Evolutionary conservation across 2,797 vertebrate genomes (phyloP).

Genomic region (Cyprinella venusta): DNA sequence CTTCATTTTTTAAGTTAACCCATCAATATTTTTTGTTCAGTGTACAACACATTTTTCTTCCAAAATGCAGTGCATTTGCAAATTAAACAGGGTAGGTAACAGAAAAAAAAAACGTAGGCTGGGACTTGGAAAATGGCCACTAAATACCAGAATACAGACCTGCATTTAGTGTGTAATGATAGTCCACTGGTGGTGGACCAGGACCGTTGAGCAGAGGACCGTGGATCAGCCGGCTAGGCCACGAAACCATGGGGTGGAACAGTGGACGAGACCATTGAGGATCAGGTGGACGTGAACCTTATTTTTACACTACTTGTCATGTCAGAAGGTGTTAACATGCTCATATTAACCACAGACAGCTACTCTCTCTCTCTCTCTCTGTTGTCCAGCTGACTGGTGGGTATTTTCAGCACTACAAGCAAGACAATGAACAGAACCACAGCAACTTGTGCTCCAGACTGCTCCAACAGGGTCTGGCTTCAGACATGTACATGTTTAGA

Average conservation of each 20-base stretch:
- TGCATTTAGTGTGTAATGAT: neutral
- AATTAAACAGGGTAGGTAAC: neutral
- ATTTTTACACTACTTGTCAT: neutral
- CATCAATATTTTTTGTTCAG: too few relatives aligned
- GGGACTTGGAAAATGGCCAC: neutral
- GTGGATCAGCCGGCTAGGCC: too few relatives aligned
- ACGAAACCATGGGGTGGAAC: too few relatives aligned
- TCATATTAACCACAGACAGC: constrained; percentile 13
- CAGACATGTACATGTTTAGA: neutral
- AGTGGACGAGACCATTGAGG: too few relatives aligned
- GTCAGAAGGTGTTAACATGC: constrained; percentile 35
- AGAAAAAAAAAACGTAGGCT: neutral
- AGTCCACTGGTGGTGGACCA: neutral
- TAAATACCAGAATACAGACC: neutral
- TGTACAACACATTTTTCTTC: too few relatives aligned
- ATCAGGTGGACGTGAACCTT: neutral
- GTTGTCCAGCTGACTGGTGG: neutral
- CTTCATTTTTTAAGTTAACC: too few relatives aligned
- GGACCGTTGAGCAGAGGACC: too few relatives aligned
- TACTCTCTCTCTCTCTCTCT: neutral
- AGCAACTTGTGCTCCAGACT: constrained; percentile 14
- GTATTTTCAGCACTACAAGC: constrained; percentile 38
- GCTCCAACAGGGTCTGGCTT: neutral
- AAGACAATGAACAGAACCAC: constrained; percentile 32
- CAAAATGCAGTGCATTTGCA: neutral